Base-by-base conservation (phyloP, 2,113 vertebrate species). In the Acanthisitta chloris region DNA sequence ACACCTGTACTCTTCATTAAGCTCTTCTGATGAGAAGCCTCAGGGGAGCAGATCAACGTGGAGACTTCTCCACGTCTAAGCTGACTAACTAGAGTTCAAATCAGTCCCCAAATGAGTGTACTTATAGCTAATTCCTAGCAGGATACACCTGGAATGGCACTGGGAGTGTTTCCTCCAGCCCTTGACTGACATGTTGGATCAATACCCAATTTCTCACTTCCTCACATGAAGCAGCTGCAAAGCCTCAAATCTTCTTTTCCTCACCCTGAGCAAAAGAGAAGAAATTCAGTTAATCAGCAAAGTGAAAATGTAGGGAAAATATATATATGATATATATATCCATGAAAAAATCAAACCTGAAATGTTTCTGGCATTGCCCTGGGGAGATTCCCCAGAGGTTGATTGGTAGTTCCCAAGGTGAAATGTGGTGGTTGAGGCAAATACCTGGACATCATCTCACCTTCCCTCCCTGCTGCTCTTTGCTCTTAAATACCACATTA, bases 1-100 rank as follows among this genome's bases (percentile, higher is more conserved):
- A 66, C 88, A 96, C 95, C 95, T 87, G 86, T 81, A 95, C 85
- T 90, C 94, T 90, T 97, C 96, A 89, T 97, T 96, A 96, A 94
- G 78, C 82, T 92, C 49, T 5, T 78, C 88, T 97, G 94, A 97
- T 96, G 96, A 96, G 93, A 4, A 4, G 73, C 70, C 96, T 97
- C 78, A 1, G 17, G 91, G 64, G 95, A 90, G 85, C 76, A 93
- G 83, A 97, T 64, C 64, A 90, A 54, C 49, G 13, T 17, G 77
- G 57, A 94, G 76, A 57, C 73, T 94, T 69, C 88, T 79, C 76
- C 89, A 70, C 72, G 45, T 85, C 92, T 92, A 95, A 97, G 96
- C 62, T 24, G 33, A 88, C 93, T 92, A 92, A 97, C 96, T 80
- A 96, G 51, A 88, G 92, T 95, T 93, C 87, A 95, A 96, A 86